Evolutionary conservation across 2,113 vertebrate species (phyloP).

Genomic region (Oplegnathus fasciatus): DNA sequence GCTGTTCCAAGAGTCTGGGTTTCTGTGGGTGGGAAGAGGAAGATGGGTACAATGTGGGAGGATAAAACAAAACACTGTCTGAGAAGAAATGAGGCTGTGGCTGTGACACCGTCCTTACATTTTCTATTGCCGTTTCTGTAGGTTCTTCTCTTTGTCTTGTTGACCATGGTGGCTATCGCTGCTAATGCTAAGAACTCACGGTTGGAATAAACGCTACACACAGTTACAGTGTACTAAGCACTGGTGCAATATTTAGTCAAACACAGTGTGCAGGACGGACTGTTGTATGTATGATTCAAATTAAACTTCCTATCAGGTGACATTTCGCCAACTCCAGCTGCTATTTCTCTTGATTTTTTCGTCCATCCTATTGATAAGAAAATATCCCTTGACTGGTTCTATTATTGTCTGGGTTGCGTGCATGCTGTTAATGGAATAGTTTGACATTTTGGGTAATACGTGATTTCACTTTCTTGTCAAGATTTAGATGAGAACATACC

Average conservation of each 20-base stretch:
- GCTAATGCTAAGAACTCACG: neutral
- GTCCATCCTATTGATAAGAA: neutral
- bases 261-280: neutral
- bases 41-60: slow-evolving; percentile 56
- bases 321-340: neutral
- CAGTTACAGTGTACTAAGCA: neutral
- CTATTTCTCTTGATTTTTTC: no score
- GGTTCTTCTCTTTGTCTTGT: neutral
- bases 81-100: slow-evolving; percentile 24
- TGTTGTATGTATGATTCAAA: neutral
- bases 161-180: neutral
- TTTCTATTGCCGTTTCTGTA: neutral
- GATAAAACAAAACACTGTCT: slow-evolving; percentile 44
- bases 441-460: neutral
- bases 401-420: neutral
- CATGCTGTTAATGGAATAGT: neutral
- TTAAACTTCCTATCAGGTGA: neutral
- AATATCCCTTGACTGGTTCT: neutral
- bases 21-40: slow-evolving; percentile 67
- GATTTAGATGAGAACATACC: neutral
- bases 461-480: neutral
- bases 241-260: neutral
- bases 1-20: slow-evolving; percentile 64
- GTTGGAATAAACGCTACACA: no score
- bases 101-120: neutral